A percentile compares a stretch with the other conserved stretches of the same genome.
Conservation (phyloP, 2,113 vertebrate species). For the Nettapus auritus region DNA sequence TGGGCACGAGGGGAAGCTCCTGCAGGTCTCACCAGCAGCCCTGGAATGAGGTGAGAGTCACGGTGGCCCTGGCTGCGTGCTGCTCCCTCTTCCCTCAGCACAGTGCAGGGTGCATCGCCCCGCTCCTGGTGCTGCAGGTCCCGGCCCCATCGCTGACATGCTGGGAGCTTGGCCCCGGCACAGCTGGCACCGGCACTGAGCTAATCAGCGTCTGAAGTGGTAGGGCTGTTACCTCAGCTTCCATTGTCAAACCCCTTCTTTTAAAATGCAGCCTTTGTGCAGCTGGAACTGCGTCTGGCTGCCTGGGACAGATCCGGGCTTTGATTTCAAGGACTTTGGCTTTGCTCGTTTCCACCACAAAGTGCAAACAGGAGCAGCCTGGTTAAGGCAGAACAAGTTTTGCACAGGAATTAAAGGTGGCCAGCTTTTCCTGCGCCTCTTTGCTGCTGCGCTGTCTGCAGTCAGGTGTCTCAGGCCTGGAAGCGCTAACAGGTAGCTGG, state of each 20-base stretch:
- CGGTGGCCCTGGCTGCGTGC: not conserved
- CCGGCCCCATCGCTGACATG: fast-evolving
- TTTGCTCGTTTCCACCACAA: not conserved
- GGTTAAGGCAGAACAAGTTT: not conserved
- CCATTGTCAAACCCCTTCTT: not conserved
- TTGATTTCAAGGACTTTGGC: not conserved
- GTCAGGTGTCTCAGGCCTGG: not conserved
- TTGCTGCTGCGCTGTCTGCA: not conserved
- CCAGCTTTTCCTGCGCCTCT: not conserved
- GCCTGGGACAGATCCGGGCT: not conserved
- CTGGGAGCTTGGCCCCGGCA: not conserved
- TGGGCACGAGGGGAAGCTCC: not conserved
- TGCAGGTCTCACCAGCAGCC: not conserved
- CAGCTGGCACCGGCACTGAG: not conserved
- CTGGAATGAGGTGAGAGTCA: not conserved
- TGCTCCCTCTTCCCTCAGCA: not conserved
- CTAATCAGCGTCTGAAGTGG: not conserved
- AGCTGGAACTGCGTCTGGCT: not conserved
- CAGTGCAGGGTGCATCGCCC: not conserved
- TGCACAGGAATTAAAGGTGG: not conserved
- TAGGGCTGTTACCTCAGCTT: not conserved
- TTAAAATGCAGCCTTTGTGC: not conserved
- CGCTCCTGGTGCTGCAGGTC: not conserved
- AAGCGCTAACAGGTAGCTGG: not conserved
- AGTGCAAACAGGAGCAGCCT: not conserved